A percentile compares a stretch with the other conserved stretches of the same genome.
phyloP scores from a whole-genome alignment of 2,797 vertebrate species.

The Sebastes aleutianus region DNA sequence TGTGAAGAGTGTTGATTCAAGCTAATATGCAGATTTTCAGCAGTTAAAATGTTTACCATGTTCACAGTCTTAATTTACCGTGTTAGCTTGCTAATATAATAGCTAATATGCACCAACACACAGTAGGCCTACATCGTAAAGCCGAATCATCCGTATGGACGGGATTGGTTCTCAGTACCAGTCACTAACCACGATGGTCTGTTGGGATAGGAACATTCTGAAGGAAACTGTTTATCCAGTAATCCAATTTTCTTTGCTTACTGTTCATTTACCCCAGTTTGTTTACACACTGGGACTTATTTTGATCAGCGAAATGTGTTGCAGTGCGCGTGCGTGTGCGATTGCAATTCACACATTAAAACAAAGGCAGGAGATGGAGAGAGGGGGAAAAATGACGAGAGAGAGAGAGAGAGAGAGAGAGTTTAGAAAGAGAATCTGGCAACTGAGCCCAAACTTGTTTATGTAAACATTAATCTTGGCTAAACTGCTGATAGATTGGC shows the following conservation, averaged over 20 bases:
- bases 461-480: conserved; percentile 77
- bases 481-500: conserved; percentile 69
- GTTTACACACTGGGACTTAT: not conserved
- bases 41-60: not conserved
- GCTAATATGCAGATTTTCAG: not conserved
- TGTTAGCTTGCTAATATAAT: not conserved
- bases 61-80: not conserved
- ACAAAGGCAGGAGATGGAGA: conserved; percentile 10
- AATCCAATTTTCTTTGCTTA: not conserved
- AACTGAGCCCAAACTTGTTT: conserved; percentile 65
- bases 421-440: conserved; percentile 37
- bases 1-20: not conserved
- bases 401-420: conserved; percentile 6
- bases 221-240: conserved; percentile 10
- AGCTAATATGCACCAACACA: not conserved
- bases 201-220: not conserved
- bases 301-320: conserved; percentile 17
- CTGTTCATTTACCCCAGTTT: not conserved
- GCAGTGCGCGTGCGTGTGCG: not conserved
- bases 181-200: not conserved
- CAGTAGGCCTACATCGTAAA: not conserved
- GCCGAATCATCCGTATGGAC: not conserved
- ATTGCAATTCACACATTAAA: not conserved
- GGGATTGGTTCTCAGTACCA: not conserved
- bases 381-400: not conserved